Evolutionary conservation across 2,113 vertebrate species (phyloP), one percentile per base, ranked within the genome.

Genomic region (Solea senegalensis): DNA sequence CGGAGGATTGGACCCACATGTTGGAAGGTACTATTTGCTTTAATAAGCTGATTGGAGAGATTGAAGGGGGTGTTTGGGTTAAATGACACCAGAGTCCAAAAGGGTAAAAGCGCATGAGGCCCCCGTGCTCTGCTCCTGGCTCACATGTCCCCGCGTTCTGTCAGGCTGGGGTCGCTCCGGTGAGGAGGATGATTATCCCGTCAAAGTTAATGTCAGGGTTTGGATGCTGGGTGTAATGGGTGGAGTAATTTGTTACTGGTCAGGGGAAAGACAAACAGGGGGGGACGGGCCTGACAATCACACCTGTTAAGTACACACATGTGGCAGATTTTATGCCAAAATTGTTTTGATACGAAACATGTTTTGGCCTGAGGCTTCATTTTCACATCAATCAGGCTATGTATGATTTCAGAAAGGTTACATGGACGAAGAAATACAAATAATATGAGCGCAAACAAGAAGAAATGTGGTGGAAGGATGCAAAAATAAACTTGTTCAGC

Each of bases 11-110:
- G 84, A 85, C 87, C 76, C 89, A 88, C 87, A 90, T 91, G 88
- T 88, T 80, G 65, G 79, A 67, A 21, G 74, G 74, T 65, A 82
- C 59, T 89, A 85, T 91, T 92, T 91, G 89, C 89, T 91, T 91
- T 91, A 89, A 89, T 90, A 90, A 86, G 80, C 73, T 79, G 76
- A 88, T 72, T 87, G 84, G 46, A 79, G 78, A 69, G 84, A 88
- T 72, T 82, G 85, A 86, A 84, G 69, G 65, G 70, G 86, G 66
- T 83, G 73, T 76, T 70, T 40, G 55, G 68, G 88, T 84, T 88
- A 87, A 91, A 90, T 88, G 84, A 89, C 89, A 91, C 83, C 85
- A 83, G 84, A 81, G 73, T 44, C 73, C 58, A 65, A 86, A 65
- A 45, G 80, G 57, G 74, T 66, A 80, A 60, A 53, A 86, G 72